Evolutionary conservation across 1,140 invertebrate species (phyloP).

Genomic region (Cyphomyrmex costatus): DNA sequence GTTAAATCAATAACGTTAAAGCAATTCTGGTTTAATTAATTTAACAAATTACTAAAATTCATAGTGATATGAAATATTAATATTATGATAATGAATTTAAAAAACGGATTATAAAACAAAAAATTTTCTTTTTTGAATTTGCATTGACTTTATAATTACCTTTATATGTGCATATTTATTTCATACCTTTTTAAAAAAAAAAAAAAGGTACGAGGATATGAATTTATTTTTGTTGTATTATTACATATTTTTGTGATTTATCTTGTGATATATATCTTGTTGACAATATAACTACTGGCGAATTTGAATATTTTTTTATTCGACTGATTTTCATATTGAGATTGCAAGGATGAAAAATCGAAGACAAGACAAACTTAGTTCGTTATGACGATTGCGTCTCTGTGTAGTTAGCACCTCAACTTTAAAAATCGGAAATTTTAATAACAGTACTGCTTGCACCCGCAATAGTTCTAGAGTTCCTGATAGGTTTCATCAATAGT

Average conservation of each 20-base stretch:
- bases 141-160: neutral
- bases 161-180: neutral
- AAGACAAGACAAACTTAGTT: neutral
- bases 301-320: neutral
- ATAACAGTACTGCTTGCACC: too few species aligned
- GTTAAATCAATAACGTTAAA: neutral
- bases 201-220: neutral
- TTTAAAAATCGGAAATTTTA: too few species aligned
- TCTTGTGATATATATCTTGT: neutral
- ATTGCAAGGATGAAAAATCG: neutral
- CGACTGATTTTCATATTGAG: neutral
- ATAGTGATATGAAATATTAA: neutral
- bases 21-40: neutral
- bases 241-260: neutral
- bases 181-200: neutral
- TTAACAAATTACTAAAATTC: neutral
- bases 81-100: neutral
- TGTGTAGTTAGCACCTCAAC: too few species aligned
- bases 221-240: neutral
- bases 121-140: neutral
- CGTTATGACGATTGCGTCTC: neutral
- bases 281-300: neutral
- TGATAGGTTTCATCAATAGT: too few species aligned
- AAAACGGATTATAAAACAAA: neutral
- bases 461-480: too few species aligned